Conservation (phyloP, 2,888 invertebrate genomes). For the Temnothorax rugatulus region DNA sequence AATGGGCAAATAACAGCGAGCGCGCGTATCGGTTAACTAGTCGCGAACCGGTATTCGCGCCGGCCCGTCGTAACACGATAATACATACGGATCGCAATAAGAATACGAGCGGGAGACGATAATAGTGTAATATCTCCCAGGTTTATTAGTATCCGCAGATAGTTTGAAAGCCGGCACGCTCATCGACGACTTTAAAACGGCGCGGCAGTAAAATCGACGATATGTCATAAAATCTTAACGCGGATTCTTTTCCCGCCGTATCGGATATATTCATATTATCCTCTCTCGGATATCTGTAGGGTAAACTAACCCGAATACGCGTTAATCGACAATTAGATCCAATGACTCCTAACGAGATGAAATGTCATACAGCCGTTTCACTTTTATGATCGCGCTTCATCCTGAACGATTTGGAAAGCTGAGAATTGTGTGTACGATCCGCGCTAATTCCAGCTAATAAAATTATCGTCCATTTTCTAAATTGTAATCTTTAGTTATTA, state of each 20-base stretch:
- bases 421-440: no score
- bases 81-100: constrained; percentile 44
- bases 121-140: constrained; percentile 46
- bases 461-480: background rate
- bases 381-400: background rate
- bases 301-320: constrained; percentile 4
- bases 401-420: background rate
- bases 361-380: constrained; percentile 5
- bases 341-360: background rate
- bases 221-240: constrained; percentile 28
- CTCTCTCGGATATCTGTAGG: background rate
- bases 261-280: constrained; percentile 8
- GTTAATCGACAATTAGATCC: constrained; percentile 4
- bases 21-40: constrained; percentile 41
- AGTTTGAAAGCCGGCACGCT: constrained; percentile 15
- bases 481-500: background rate
- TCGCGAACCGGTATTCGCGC: constrained; percentile 43
- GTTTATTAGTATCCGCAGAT: constrained; percentile 47
- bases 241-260: background rate
- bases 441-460: background rate
- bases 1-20: constrained; percentile 47
- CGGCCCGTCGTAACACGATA: constrained; percentile 46
- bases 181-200: constrained; percentile 5
- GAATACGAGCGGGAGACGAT: constrained; percentile 43
- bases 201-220: constrained; percentile 34